phyloP scores from a whole-genome alignment of 2,113 vertebrate genomes.

The Urocolius indicus region DNA sequence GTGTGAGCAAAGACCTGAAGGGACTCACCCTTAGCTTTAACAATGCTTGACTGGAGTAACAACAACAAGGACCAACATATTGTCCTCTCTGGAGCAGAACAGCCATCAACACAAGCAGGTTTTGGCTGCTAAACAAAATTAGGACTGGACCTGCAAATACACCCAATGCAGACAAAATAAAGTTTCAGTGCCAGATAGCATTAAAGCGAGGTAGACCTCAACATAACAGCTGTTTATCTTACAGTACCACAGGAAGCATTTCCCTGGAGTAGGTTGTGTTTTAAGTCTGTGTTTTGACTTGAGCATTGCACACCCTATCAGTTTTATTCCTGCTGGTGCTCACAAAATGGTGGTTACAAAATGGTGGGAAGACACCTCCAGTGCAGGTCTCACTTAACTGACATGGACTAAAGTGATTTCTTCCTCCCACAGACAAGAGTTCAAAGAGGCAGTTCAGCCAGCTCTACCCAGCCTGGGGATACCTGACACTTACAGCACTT shows the following conservation, averaged over 20 bases:
- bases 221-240: not conserved
- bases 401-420: not conserved
- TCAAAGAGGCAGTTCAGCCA: not conserved
- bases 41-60: not conserved
- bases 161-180: not conserved
- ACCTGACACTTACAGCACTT: fast-evolving
- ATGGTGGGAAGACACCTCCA: not conserved
- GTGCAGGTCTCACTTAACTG: not conserved
- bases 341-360: not conserved
- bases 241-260: not conserved
- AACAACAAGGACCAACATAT: not conserved
- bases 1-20: not conserved
- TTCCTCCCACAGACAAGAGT: not conserved
- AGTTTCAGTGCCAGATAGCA: not conserved
- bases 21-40: not conserved
- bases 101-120: not conserved
- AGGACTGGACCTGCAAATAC: not conserved
- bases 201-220: not conserved
- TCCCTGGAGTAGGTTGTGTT: not conserved
- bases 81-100: not conserved
- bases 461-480: not conserved
- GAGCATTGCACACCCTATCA: not conserved
- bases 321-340: not conserved
- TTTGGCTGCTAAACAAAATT: not conserved
- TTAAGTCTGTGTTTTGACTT: not conserved